These are phyloP conservation scores for Hypolimnas misippus DNA, from an alignment of 2,888 invertebrate genomes.

Conservation along the genomic window DNA sequence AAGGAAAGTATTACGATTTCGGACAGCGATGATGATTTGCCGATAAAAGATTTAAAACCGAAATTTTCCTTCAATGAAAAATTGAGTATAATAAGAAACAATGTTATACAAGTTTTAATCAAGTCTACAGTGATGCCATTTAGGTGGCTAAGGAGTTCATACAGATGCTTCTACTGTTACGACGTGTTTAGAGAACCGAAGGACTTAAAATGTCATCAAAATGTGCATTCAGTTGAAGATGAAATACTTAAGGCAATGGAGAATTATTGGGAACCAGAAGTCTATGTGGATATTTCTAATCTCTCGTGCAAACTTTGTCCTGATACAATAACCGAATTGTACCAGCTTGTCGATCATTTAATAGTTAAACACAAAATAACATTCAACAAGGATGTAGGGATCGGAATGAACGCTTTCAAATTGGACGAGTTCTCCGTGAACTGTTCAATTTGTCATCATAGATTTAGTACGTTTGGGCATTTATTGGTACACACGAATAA, in stretches of 20 bases:
- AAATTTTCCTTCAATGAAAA: conserved; percentile 31
- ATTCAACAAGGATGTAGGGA: conserved; percentile 44
- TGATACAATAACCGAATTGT: conserved; percentile 43
- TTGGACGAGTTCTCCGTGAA: conserved; percentile 49
- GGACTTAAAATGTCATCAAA: conserved; percentile 52
- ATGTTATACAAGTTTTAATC: conserved; percentile 65
- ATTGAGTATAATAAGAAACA: conserved; percentile 63
- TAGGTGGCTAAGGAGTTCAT: conserved; percentile 75
- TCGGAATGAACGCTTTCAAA: conserved; percentile 50
- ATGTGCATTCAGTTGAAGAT: conserved; percentile 43
- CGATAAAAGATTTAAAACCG: conserved; percentile 22
- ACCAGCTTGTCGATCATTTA: conserved; percentile 51
- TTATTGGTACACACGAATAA: conserved; percentile 53
- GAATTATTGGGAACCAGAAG: conserved; percentile 49
- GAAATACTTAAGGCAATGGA: conserved; percentile 48
- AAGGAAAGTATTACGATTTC: conserved; percentile 16
- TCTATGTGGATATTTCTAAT: conserved; percentile 52
- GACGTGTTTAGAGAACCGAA: conserved; percentile 48
- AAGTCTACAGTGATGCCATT: conserved; percentile 76
- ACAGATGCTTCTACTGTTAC: conserved; percentile 78
- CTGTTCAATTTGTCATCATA: conserved; percentile 50
- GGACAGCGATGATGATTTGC: conserved; percentile 32
- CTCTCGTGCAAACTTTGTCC: conserved; percentile 51
- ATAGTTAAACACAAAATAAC: conserved; percentile 45
- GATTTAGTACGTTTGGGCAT: conserved; percentile 48